Percentiles rank a stretch among this genome's conserved stretches.
phyloP scores from a whole-genome alignment of 2,113 vertebrate genomes.

The Orthonyx spaldingii region DNA sequence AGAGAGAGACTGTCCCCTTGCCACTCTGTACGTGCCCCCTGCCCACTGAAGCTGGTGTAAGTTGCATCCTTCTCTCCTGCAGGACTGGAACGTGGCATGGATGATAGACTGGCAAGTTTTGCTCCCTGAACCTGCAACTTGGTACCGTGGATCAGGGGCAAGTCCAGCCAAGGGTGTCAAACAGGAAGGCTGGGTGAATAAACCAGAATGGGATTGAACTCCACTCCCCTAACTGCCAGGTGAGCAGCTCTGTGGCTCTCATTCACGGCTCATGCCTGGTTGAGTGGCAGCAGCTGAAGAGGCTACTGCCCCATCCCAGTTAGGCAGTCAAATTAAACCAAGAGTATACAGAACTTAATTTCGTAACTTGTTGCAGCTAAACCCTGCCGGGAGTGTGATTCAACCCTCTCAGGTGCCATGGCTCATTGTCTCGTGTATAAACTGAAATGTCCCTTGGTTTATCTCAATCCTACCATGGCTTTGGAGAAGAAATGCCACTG shows the following conservation, averaged over 20 bases:
- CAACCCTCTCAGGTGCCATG: not conserved
- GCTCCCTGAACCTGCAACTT: not conserved
- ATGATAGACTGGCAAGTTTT: not conserved
- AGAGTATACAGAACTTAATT: not conserved
- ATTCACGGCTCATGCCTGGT: not conserved
- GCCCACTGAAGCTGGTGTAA: not conserved
- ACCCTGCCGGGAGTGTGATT: not conserved
- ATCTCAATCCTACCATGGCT: not conserved
- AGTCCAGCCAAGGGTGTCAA: not conserved
- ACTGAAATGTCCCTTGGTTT: not conserved
- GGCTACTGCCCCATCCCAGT: not conserved
- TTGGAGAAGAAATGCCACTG: not conserved
- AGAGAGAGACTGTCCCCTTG: not conserved
- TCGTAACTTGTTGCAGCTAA: not conserved
- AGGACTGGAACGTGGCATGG: fast-evolving
- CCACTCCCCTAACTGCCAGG: not conserved
- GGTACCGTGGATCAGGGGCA: not conserved
- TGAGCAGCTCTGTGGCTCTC: not conserved
- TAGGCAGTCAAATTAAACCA: not conserved
- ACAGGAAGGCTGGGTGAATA: not conserved
- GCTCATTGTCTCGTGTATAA: not conserved
- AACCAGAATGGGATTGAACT: not conserved
- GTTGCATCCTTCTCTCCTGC: not conserved
- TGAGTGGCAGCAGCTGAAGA: not conserved
- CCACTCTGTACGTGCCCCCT: not conserved